Conservation (phyloP, 1,140 invertebrate genomes). For the Drosophila repleta region DNA sequence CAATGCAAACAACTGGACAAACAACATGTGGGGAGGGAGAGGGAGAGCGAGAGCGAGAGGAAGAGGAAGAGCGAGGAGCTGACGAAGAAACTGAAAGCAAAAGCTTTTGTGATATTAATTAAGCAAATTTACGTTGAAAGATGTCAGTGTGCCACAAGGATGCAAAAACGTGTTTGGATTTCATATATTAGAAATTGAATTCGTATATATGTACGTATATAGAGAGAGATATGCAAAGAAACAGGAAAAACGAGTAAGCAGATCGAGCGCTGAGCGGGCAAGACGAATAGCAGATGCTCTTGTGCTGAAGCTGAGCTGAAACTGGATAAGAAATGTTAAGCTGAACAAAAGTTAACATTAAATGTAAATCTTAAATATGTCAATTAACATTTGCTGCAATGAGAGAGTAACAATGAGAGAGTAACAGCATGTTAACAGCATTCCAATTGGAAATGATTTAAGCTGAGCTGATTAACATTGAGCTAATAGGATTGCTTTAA, state of each 20-base stretch:
- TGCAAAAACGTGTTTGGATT: constrained; percentile 69
- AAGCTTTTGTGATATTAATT: constrained; percentile 70
- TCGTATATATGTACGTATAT: constrained; percentile 22
- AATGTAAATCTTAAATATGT: too few species aligned
- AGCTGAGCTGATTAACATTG: too few species aligned
- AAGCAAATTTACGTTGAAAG: constrained; percentile 66
- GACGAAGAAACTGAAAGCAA: constrained; percentile 54
- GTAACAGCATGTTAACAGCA: too few species aligned
- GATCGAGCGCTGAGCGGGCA: background rate
- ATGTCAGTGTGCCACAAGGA: constrained; percentile 80
- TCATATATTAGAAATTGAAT: constrained; percentile 74
- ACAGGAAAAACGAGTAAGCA: constrained; percentile 43
- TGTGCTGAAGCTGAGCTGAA: background rate
- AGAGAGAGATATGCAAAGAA: constrained; percentile 38
- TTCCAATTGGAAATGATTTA: too few species aligned
- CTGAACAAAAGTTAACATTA: too few species aligned
- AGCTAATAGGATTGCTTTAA: background rate
- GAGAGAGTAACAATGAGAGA: too few species aligned
- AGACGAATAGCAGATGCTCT: constrained; percentile 28
- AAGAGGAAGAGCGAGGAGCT: background rate
- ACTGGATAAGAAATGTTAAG: too few species aligned
- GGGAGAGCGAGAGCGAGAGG: background rate
- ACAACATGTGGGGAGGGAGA: constrained; percentile 12
- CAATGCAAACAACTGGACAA: constrained; percentile 71
- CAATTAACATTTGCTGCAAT: too few species aligned